These are phyloP conservation scores for Acestrorhynchus altus DNA, from an alignment of 2,797 vertebrate species.

Conservation along the genomic window DNA sequence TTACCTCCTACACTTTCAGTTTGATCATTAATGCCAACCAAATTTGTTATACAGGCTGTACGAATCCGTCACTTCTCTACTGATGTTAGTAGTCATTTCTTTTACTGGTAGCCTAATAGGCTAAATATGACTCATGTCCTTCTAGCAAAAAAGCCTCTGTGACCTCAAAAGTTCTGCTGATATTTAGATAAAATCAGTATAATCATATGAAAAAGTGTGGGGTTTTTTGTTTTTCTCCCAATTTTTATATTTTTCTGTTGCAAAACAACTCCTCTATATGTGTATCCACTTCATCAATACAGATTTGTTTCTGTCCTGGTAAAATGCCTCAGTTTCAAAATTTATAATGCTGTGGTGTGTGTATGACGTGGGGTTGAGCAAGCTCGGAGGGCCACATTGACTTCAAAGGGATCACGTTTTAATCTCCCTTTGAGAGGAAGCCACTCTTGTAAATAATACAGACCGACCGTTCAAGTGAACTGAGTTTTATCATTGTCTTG, in stretches of 20 bases:
- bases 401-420: conserved; percentile 52
- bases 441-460: conserved; percentile 50
- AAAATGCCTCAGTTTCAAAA: conserved; percentile 30
- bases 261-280: not conserved
- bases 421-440: conserved; percentile 47
- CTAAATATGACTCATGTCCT: conserved; percentile 11
- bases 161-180: conserved; percentile 4
- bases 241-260: not conserved
- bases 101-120: not conserved
- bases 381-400: conserved; percentile 46
- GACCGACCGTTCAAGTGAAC: conserved; percentile 21
- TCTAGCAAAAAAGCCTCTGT: conserved; percentile 7
- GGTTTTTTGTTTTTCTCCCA: not conserved
- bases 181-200: conserved; percentile 1
- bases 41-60: conserved; percentile 7
- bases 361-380: conserved; percentile 25
- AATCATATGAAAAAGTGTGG: not conserved
- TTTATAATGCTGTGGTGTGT: conserved; percentile 39
- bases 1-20: conserved; percentile 3
- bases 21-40: not conserved
- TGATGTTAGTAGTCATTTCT: conserved; percentile 9
- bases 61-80: not conserved
- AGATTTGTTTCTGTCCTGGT: conserved; percentile 16
- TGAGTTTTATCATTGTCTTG: conserved; percentile 25
- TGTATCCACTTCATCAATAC: not conserved